Conservation (phyloP, 2,888 invertebrate species). For the Melipona beecheii region DNA sequence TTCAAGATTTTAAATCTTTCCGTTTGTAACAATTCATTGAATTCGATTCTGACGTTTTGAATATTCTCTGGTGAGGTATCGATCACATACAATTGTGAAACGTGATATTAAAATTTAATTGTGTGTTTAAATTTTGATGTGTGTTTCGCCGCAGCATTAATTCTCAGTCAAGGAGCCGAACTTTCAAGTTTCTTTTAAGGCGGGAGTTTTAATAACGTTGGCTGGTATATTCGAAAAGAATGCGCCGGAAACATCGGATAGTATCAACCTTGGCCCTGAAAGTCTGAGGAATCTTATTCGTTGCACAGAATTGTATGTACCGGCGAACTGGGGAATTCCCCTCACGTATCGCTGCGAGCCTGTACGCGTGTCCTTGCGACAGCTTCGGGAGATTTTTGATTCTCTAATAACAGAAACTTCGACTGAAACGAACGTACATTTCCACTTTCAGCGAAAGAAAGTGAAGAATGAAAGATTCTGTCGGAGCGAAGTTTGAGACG, state of each 20-base stretch:
- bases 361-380: not conserved
- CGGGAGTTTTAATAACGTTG: conserved; percentile 4
- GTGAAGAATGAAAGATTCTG: not conserved
- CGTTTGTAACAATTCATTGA: no score
- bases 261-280: conserved; percentile 24
- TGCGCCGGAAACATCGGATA: not conserved
- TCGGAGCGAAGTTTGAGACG: not conserved
- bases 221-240: not conserved
- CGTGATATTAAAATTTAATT: no score
- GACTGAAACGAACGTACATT: not conserved
- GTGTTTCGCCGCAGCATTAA: not conserved
- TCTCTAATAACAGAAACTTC: not conserved
- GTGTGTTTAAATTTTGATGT: no score
- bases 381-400: conserved; percentile 3
- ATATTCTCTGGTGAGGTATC: no score
- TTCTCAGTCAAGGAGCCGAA: not conserved
- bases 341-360: conserved; percentile 9
- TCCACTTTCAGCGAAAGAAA: not conserved
- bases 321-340: not conserved
- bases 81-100: no score
- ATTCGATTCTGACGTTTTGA: no score
- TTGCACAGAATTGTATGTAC: not conserved
- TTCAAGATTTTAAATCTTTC: no score
- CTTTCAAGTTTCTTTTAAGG: no score
- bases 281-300: conserved; percentile 22